Conservation (phyloP, 30 jellyfish, hydroid and myxozoan species). For the Aurelia aurita region DNA sequence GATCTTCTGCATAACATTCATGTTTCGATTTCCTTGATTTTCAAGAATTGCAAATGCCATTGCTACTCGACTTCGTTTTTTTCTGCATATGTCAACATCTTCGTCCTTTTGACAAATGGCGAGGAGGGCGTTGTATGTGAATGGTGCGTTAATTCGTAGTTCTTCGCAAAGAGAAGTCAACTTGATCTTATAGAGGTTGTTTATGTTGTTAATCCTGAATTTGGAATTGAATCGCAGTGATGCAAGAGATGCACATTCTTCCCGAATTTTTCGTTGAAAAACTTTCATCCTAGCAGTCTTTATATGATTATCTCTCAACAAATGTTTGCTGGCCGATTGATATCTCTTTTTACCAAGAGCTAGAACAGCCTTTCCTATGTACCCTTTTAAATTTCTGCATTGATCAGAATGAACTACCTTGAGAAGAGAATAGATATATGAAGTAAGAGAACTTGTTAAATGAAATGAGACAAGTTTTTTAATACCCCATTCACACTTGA, state of each 20-base stretch:
- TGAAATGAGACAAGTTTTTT: too few relatives aligned
- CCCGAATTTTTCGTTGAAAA: not conserved
- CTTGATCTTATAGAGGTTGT: not conserved
- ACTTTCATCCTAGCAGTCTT: not conserved
- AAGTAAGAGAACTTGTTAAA: too few relatives aligned
- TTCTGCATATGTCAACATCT: not conserved
- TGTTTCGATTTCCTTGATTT: not conserved
- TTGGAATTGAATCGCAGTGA: not conserved
- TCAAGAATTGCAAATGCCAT: not conserved
- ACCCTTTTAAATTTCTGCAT: not conserved
- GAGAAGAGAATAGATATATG: too few relatives aligned
- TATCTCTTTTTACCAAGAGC: not conserved
- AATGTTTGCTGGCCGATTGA: not conserved
- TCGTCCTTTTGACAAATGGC: not conserved
- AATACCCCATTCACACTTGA: too few relatives aligned
- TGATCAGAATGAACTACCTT: not conserved
- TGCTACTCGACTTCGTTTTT: not conserved
- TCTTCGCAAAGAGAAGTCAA: not conserved
- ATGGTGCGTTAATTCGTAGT: not conserved
- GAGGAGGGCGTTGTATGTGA: not conserved
- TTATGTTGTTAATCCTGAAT: not conserved
- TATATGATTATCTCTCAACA: not conserved
- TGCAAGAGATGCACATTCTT: constrained; percentile 1
- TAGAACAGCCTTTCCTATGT: not conserved
- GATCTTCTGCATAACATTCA: not conserved